A percentile compares a stretch with the other conserved stretches of the same genome.
These are phyloP conservation scores for Dorcus hopei DNA, from an alignment of 2,888 invertebrate genomes.

Conservation along the genomic window DNA sequence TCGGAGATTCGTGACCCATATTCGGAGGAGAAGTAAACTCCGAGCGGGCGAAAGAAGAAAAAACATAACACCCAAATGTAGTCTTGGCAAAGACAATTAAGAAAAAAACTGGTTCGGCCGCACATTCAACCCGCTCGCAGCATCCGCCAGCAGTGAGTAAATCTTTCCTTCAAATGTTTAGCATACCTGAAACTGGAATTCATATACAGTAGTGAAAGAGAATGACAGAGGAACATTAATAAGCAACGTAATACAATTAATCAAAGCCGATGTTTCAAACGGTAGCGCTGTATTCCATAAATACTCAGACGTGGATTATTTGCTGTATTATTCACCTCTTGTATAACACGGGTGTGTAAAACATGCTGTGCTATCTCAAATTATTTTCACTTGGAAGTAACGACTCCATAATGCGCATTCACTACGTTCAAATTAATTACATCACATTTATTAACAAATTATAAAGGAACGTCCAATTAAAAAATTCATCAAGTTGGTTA, in stretches of 20 bases:
- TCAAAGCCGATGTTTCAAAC: conserved; percentile 26
- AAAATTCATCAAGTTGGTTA: no score
- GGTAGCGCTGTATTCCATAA: conserved; percentile 28
- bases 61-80: not conserved
- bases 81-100: conserved; percentile 12
- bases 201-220: conserved; percentile 28
- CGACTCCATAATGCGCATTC: no score
- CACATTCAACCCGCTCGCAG: conserved; percentile 12
- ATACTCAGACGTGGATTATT: conserved; percentile 19
- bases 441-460: no score
- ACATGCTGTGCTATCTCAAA: no score
- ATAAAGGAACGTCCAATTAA: no score
- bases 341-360: no score
- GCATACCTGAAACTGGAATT: conserved; percentile 26
- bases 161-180: conserved; percentile 25
- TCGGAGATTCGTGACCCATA: not conserved
- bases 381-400: no score
- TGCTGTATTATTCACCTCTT: no score
- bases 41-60: not conserved
- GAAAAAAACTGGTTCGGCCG: conserved; percentile 17
- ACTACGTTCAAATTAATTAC: no score
- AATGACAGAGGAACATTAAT: conserved; percentile 28
- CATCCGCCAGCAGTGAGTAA: conserved; percentile 18
- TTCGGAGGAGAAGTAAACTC: not conserved
- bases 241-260: conserved; percentile 27